Conservation (phyloP, 2,797 vertebrate genomes). For the Myripristis murdjan region DNA sequence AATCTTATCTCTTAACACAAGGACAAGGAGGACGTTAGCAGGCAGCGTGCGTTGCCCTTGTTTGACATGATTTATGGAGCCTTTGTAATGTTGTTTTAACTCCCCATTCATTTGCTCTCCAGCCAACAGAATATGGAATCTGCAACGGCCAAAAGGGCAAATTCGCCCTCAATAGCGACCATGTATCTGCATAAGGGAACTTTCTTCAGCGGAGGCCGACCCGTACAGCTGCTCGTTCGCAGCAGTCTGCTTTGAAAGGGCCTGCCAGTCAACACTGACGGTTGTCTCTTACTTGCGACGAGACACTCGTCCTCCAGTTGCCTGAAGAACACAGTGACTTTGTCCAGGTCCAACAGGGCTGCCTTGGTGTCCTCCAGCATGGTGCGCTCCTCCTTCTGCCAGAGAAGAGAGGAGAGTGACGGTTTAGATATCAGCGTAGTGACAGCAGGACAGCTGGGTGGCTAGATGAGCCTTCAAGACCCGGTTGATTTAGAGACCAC, state of each 20-base stretch:
- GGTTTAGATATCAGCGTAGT: slow-evolving; percentile 34
- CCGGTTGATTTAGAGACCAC: not conserved
- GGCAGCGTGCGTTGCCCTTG: slow-evolving; percentile 10
- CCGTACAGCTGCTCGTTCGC: slow-evolving; percentile 72
- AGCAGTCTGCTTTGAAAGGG: slow-evolving; percentile 49
- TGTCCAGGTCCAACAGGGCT: slow-evolving; percentile 94
- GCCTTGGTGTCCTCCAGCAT: slow-evolving; percentile 97
- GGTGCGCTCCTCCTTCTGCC: slow-evolving; percentile 92
- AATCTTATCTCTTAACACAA: slow-evolving; percentile 22
- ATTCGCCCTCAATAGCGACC: slow-evolving; percentile 45
- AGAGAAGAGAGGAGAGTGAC: slow-evolving; percentile 23
- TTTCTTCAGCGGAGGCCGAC: slow-evolving; percentile 58
- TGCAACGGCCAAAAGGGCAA: slow-evolving; percentile 40
- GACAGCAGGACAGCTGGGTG: slow-evolving; percentile 40
- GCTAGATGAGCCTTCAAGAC: not conserved
- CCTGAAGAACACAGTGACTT: slow-evolving; percentile 95
- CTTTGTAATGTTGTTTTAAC: slow-evolving; percentile 47
- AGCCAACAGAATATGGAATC: slow-evolving; percentile 52
- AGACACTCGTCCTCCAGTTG: slow-evolving; percentile 93
- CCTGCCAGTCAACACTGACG: slow-evolving; percentile 57
- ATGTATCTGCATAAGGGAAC: slow-evolving; percentile 59
- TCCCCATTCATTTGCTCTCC: slow-evolving; percentile 25
- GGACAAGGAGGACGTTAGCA: slow-evolving; percentile 22
- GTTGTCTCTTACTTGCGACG: slow-evolving; percentile 92
- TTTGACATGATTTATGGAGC: slow-evolving; percentile 55